A percentile compares a stretch with the other conserved stretches of the same genome.
phyloP scores from a whole-genome alignment of 2,888 invertebrate species.

The Nysson spinosus region DNA sequence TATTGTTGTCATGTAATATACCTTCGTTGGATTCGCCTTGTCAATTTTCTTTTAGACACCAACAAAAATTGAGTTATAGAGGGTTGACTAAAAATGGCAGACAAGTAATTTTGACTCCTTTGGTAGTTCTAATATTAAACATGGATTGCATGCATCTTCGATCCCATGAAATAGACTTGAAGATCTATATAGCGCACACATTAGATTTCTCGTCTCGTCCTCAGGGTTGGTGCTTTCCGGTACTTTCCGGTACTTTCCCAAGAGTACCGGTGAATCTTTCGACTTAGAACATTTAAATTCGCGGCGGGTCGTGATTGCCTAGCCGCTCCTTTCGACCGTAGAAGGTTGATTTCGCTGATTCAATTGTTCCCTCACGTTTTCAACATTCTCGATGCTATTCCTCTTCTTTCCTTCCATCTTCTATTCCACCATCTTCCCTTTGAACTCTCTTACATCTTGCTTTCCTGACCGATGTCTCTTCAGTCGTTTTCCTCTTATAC shows the following conservation, averaged over 20 bases:
- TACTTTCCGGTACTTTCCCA: slow-evolving; percentile 3
- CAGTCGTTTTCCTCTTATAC: slow-evolving; percentile 38
- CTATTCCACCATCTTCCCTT: background rate
- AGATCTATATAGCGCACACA: slow-evolving; percentile 1
- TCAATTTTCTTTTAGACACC: no score
- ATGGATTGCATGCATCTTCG: slow-evolving; percentile 2
- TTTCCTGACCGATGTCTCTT: slow-evolving; percentile 46
- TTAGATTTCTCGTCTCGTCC: slow-evolving; percentile 13
- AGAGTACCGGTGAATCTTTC: background rate
- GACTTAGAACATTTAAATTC: slow-evolving; percentile 65
- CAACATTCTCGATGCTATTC: slow-evolving; percentile 16
- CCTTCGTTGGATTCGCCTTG: no score
- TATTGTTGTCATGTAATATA: no score
- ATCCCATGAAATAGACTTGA: background rate
- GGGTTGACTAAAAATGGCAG: no score
- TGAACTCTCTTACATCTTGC: slow-evolving; percentile 16
- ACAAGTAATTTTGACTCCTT: no score
- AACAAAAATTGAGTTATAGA: no score
- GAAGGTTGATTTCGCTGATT: slow-evolving; percentile 63
- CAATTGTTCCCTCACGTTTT: slow-evolving; percentile 54
- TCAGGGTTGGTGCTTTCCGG: background rate
- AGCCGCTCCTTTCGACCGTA: slow-evolving; percentile 38
- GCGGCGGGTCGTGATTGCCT: slow-evolving; percentile 54
- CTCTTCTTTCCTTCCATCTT: slow-evolving; percentile 15
- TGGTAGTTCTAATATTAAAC: no score